Conservation (phyloP, 2,888 invertebrate genomes). For the Drosophila paramelanica region DNA sequence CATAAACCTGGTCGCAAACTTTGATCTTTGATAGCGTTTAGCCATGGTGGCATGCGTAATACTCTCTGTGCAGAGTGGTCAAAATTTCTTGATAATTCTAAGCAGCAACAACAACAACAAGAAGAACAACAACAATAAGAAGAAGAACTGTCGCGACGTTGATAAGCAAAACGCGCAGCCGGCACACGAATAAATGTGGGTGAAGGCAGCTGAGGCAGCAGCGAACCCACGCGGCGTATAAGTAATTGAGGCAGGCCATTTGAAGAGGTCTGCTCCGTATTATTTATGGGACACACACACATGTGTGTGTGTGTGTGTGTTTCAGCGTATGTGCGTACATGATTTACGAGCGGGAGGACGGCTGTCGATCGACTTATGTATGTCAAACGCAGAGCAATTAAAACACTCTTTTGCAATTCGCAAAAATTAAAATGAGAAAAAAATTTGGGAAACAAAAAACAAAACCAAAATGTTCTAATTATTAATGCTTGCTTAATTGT, state of each 20-base stretch:
- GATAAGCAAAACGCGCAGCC: conserved; percentile 11
- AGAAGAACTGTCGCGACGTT: background rate
- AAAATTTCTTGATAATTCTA: background rate
- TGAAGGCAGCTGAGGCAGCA: conserved; percentile 24
- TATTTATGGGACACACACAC: conserved; percentile 13
- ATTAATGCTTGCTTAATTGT: conserved; percentile 58
- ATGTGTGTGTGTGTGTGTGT: background rate
- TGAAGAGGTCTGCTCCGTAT: background rate
- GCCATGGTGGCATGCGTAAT: conserved; percentile 10
- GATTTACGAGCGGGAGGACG: conserved; percentile 21
- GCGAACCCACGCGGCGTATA: conserved; percentile 41
- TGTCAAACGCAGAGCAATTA: conserved; percentile 31
- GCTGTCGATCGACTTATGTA: conserved; percentile 17
- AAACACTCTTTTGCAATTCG: conserved; percentile 15
- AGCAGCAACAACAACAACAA: too few species aligned
- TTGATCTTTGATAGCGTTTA: conserved; percentile 40
- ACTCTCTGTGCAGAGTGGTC: conserved; percentile 8
- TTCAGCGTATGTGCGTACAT: background rate
- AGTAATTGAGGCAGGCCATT: conserved; percentile 40
- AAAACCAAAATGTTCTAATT: conserved; percentile 34
- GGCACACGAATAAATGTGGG: conserved; percentile 17
- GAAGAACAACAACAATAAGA: too few species aligned
- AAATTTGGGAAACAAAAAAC: background rate
- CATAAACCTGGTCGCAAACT: conserved; percentile 41
- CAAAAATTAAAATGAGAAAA: background rate